Conservation (phyloP, 2,888 invertebrate genomes). For the Lasioglossum zephyrum region DNA sequence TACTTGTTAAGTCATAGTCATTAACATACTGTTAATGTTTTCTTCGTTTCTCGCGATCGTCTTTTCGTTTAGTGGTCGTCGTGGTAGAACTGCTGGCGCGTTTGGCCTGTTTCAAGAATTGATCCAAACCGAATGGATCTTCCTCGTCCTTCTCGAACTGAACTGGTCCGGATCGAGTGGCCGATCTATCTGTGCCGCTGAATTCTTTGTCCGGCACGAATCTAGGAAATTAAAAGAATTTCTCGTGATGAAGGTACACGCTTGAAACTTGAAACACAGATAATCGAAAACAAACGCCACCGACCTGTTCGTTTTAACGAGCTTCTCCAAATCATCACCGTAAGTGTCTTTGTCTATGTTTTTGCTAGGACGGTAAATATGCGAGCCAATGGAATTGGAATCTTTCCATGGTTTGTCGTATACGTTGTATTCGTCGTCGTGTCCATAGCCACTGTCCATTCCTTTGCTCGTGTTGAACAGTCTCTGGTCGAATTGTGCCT, state of each 20-base stretch:
- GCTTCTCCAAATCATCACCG: slow-evolving; percentile 94
- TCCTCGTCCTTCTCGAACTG: slow-evolving; percentile 95
- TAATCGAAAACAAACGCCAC: neutral
- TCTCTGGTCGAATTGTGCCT: slow-evolving; percentile 96
- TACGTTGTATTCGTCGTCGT: slow-evolving; percentile 98
- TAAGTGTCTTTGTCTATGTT: slow-evolving; percentile 96
- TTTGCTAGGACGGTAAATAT: slow-evolving; percentile 95
- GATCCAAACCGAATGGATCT: slow-evolving; percentile 99
- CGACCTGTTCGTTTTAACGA: slow-evolving; percentile 93
- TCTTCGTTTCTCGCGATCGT: slow-evolving; percentile 83
- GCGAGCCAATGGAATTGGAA: slow-evolving; percentile 92
- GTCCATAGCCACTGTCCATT: slow-evolving; percentile 97
- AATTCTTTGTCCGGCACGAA: slow-evolving; percentile 99
- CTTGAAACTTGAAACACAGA: neutral
- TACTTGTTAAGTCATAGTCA: neutral
- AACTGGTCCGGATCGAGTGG: slow-evolving; percentile 95
- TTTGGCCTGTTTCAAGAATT: slow-evolving; percentile 99
- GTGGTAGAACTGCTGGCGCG: slow-evolving; percentile 88
- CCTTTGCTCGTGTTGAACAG: slow-evolving; percentile 97
- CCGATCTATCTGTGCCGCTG: slow-evolving; percentile 93
- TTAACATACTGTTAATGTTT: slow-evolving; percentile 72
- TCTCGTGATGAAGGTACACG: neutral
- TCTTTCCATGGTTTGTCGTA: slow-evolving; percentile 99
- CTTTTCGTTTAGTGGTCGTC: slow-evolving; percentile 87
- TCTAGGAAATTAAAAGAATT: slow-evolving; percentile 84